Base-by-base conservation (phyloP, 2,113 vertebrate genomes). In the Lucifuga dentata region DNA sequence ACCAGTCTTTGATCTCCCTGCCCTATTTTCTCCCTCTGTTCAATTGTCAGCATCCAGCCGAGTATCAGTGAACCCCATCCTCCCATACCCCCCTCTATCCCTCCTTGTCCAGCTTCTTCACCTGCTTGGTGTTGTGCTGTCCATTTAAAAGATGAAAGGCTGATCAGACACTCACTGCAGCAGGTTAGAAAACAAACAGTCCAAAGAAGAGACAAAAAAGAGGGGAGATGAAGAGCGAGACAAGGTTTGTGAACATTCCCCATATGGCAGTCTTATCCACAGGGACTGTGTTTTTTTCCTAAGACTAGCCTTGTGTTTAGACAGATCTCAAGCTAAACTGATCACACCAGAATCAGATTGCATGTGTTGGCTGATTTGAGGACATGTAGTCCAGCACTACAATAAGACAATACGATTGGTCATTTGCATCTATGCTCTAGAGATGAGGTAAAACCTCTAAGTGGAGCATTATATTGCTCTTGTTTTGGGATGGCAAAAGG, bases 101-200 rank as follows among this genome's bases (percentile, higher is more conserved):
- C 26, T 44, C 63, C 33, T 58, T 74, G 32, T 76, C 66, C 61
- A 26, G 9, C 68, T 38, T 3, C 67, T 50, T 85, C 90, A 92
- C 87, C 89, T 89, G 92, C 85, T 66, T 71, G 63, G 5, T 60
- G 51, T 67, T 44, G 75, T 63, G 56, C 72, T 58, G 53, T 56
- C 68, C 46, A 23, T 73, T 66, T 58, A 8, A 62, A 51, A 88
- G 89, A 91, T 86, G 82, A 92, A 91, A 89, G 89, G 58, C 39
- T 17, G 19, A 65, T 73, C 67, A 80, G 75, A 77, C 68, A 39
- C 69, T 86, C 73, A 58, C 68, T 70, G 78, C 49, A 65, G 85
- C 91, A 93, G 90, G 86, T 91, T 92, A 64, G 73, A 89, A 89
- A 92, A 91, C 88, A 91, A 90, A 83, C 79, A 76, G 55, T 62